Base-by-base conservation (phyloP, 2,797 vertebrate genomes). In the Eospalax fontanierii region DNA sequence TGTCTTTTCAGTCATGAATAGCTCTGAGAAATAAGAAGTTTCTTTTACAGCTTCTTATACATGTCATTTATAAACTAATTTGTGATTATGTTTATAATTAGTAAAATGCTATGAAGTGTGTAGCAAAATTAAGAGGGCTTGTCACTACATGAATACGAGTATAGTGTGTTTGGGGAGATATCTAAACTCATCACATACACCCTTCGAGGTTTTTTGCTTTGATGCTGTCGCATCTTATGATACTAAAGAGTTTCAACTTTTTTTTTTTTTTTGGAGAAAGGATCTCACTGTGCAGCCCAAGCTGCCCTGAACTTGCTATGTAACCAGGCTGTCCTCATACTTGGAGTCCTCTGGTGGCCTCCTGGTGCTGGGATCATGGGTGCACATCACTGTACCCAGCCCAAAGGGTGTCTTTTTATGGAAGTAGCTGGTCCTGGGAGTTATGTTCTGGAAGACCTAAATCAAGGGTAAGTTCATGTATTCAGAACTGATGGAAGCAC, bases 61-160 rank as follows among this genome's bases (percentile, higher is more conserved):
- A 78, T 93, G 70, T 19, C 33, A 18, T 87, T 54, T 83, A 54
- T 38, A 85, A 82, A 78, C 35, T 65, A 81, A n/a, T 91, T 57
- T 93, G 30, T 61, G 24, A 11, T 50, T 87, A 0, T 66, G 1
- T 87, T 15, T 40, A 24, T 46, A 43, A 19, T 70, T 46, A 38
- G 22, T 70, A 78, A 88, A 89, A 65, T 59, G 26, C n/a, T 78
- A 1, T 78, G 91, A 92, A 59, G 83, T 93, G 10, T 68, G 14
- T 87, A 95, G 71, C 54, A 70, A 95, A 94, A 93, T 76, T 87
- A 22, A 38, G 54, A 81, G 57, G 79, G 88, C 75, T 84, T 33
- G 24, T 3, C 82, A 68, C 38, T 87, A 19, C 9, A 1, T 76
- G 2, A 75, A 6, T 10, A 12, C 90, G 65, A 76, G 59, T 61